A percentile compares a stretch with the other conserved stretches of the same genome.
Evolutionary conservation across 1,140 invertebrate species (phyloP).

Genomic region (Drosophila cardini): DNA sequence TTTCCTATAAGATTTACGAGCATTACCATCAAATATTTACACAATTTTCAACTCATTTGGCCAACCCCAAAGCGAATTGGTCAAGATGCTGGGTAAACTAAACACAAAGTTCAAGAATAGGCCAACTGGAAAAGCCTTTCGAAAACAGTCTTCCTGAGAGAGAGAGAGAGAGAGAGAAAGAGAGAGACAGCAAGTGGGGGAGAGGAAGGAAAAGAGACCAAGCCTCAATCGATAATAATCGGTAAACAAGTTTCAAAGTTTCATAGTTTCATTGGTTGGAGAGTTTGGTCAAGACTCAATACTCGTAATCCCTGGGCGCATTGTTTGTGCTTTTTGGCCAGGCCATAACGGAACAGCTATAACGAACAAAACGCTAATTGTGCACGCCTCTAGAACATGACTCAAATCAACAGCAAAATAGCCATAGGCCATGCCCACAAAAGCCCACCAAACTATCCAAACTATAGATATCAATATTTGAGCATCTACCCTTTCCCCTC

Average conservation of each 20-base stretch:
- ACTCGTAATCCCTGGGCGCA: constrained; percentile 71
- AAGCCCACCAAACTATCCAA: constrained; percentile 16
- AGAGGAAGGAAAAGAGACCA: constrained; percentile 48
- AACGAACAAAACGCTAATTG: constrained; percentile 77
- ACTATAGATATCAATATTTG: constrained; percentile 76
- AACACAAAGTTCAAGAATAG: constrained; percentile 46
- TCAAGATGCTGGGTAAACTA: constrained; percentile 11
- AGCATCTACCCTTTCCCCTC: constrained; percentile 49
- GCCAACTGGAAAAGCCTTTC: constrained; percentile 64
- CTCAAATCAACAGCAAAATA: constrained; percentile 68
- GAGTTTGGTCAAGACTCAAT: constrained; percentile 31
- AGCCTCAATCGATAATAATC: constrained; percentile 71
- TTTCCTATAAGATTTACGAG: constrained; percentile 18
- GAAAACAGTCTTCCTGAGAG: constrained; percentile 32
- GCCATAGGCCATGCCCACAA: constrained; percentile 59
- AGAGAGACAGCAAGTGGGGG: constrained; percentile 29
- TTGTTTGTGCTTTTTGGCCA: constrained; percentile 40
- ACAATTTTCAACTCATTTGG: constrained; percentile 45
- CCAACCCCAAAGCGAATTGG: constrained; percentile 36
- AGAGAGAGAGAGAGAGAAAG: constrained; percentile 31
- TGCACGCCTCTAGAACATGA: constrained; percentile 81
- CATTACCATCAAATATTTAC: constrained; percentile 32
- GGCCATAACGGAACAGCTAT: constrained; percentile 71
- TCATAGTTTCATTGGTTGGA: too few relatives aligned
- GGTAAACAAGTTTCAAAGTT: constrained; percentile 70